Evolutionary conservation across 2,113 vertebrate genomes (phyloP).

Genomic region (Heterotilapia buettikoferi): DNA sequence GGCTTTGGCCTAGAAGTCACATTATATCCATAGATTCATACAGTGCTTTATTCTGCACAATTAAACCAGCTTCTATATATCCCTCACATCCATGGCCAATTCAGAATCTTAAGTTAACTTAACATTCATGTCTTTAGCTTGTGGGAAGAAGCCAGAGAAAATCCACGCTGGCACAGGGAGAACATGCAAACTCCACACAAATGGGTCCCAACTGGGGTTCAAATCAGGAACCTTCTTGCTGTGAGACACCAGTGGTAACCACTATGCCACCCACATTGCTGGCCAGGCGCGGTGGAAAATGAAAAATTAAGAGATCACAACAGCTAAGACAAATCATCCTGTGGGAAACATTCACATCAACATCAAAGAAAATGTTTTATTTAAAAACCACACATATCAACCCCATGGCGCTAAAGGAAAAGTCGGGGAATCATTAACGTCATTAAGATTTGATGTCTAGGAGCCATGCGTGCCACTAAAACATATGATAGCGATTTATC

Average conservation of each 20-base stretch:
- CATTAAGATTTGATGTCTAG: background rate
- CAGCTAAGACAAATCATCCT: background rate
- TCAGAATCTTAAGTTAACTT: background rate
- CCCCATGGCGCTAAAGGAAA: background rate
- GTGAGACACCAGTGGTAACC: background rate
- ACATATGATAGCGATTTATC: background rate
- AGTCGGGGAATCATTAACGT: background rate
- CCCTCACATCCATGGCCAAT: background rate
- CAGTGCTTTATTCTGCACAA: background rate
- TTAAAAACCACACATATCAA: background rate
- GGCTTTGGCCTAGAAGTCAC: background rate
- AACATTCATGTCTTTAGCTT: background rate
- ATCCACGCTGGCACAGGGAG: background rate
- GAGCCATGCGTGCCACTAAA: background rate
- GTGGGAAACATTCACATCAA: background rate
- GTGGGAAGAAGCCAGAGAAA: background rate
- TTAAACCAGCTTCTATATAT: background rate
- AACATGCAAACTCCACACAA: background rate
- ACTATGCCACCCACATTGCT: background rate
- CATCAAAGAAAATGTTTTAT: background rate
- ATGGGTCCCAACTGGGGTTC: background rate
- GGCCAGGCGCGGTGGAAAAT: background rate
- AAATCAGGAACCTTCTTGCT: background rate
- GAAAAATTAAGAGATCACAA: background rate
- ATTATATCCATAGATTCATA: background rate